Evolutionary conservation across 2,797 vertebrate genomes (phyloP).

Genomic region (Urocyon cinereoargenteus): DNA sequence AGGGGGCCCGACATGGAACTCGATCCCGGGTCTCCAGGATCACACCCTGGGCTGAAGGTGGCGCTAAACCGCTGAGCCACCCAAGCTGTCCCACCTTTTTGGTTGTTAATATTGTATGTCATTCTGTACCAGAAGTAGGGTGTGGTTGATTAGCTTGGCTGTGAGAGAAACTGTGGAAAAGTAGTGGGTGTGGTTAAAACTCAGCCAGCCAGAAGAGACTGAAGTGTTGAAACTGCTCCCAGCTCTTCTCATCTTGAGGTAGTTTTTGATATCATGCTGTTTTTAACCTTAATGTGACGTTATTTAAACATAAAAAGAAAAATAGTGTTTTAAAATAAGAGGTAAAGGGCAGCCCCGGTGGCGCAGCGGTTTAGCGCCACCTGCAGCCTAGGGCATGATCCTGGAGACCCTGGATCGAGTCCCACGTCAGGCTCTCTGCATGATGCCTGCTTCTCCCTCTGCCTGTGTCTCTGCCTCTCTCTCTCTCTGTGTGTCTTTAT

Average conservation of each 20-base stretch:
- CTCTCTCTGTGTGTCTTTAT: too few species aligned
- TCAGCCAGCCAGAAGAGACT: background rate
- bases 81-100: background rate
- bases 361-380: too few species aligned
- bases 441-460: too few species aligned
- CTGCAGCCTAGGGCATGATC: too few species aligned
- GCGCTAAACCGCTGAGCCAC: too few species aligned
- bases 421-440: too few species aligned
- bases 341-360: background rate
- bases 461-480: too few species aligned
- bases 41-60: too few species aligned
- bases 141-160: background rate
- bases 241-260: constrained; percentile 19
- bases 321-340: background rate
- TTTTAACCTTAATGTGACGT: background rate
- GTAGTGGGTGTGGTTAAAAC: background rate
- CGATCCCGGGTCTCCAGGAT: too few species aligned
- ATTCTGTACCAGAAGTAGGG: background rate
- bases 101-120: background rate
- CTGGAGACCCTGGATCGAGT: too few species aligned
- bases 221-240: background rate
- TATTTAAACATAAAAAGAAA: constrained; percentile 37
- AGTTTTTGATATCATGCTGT: background rate
- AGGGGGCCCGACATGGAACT: too few species aligned
- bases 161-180: background rate